Base-by-base conservation (phyloP, 2,113 vertebrate species). In the Notechis scutatus region DNA sequence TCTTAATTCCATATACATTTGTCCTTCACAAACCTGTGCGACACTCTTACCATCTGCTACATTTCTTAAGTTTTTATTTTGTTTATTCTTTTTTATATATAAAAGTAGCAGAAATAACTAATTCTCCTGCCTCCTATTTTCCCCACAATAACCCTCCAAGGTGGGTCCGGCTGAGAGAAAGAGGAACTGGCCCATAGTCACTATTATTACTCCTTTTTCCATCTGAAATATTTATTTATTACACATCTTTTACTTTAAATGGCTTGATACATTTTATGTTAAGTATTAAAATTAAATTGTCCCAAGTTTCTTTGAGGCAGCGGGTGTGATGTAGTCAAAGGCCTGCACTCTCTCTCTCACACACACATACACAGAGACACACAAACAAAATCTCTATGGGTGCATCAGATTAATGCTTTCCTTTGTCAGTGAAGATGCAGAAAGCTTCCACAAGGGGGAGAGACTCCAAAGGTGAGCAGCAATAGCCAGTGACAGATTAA, bases 361-460 rank as follows among this genome's bases (percentile, higher is more conserved):
- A 2, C 56, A 23, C 18, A 21, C 55, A 56, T 18, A 56, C 20
- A 56, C 45, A 45, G 45, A 45, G 45, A 45, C 45, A 45, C 18
- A 24, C 56, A 5, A 3, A 64, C 26, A 64, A 9, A 15, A 52
- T 52, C 87, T 34, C 26, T 23, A 11, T 26, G 5, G n/a, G n/a
- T 64, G 21, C 45, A 26, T 26, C 6, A 23, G 15, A 8, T 8
- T 12, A 39, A 39, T 3, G 5, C n/a, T 64, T 87, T 26, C 15
- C 42, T 61, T 64, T 61, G 34, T 81, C 15, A n/a, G 14, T 8
- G 85, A 23, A 88, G 47, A 69, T 52, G 61, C 10, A 56, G n/a
- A 39, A 34, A 11, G 23, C 85, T 56, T 14, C 91, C 91, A 56
- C 91, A 29, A 92, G 91, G 47, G 91, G 91, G 91, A 45, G 87